Percentiles rank a stretch among this genome's conserved stretches.
phyloP scores from a whole-genome alignment of 2,888 invertebrate species.

The Troides helena region DNA sequence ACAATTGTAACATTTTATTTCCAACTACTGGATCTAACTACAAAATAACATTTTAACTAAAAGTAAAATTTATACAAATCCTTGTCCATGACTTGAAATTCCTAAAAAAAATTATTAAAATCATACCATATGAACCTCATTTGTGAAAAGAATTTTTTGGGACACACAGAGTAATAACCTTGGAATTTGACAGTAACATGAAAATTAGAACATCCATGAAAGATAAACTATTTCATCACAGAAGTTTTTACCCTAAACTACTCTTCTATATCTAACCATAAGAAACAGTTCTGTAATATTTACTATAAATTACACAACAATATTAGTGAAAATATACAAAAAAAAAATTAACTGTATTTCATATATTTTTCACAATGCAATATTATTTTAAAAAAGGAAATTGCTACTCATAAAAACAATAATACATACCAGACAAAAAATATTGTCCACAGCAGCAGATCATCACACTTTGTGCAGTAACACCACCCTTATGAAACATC shows the following conservation, averaged over 20 bases:
- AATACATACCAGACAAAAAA: too few relatives aligned
- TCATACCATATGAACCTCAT: too few relatives aligned
- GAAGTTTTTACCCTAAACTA: conserved; percentile 16
- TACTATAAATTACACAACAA: background rate
- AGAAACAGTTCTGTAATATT: background rate
- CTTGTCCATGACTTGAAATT: too few relatives aligned
- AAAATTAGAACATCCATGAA: background rate
- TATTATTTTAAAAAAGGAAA: background rate
- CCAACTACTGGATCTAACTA: background rate
- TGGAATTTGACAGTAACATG: background rate
- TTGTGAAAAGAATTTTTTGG: background rate
- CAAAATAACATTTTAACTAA: background rate
- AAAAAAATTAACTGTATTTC: too few relatives aligned
- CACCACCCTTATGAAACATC: too few relatives aligned
- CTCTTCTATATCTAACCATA: background rate
- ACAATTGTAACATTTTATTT: background rate
- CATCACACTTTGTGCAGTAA: too few relatives aligned
- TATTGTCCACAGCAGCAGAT: too few relatives aligned
- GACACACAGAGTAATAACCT: background rate
- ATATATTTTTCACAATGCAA: background rate
- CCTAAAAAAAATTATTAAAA: too few relatives aligned
- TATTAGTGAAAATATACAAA: background rate
- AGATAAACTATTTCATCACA: conserved; percentile 26
- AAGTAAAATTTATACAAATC: background rate
- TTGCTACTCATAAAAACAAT: too few relatives aligned